phyloP scores from a whole-genome alignment of 2,797 vertebrate species.

The Aselliscus stoliczkanus region DNA sequence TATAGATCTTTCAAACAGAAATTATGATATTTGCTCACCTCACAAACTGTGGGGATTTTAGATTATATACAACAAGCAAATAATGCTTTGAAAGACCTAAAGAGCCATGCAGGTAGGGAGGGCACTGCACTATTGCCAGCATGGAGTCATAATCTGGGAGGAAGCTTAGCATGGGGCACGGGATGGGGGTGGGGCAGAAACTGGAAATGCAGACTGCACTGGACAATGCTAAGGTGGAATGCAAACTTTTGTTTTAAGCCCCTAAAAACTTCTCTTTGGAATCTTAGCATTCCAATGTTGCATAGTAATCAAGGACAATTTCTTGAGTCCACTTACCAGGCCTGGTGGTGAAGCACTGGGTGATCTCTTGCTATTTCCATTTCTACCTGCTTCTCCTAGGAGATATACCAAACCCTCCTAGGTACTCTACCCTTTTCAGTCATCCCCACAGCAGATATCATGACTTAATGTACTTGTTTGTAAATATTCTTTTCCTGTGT shows the following conservation, averaged over 20 bases:
- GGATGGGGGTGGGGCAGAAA: not conserved
- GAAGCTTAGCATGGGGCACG: not conserved
- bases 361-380: not conserved
- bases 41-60: not conserved
- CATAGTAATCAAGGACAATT: not conserved
- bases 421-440: not conserved
- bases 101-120: not conserved
- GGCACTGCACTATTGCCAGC: not conserved
- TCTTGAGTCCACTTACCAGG: not conserved
- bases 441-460: not conserved
- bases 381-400: not conserved
- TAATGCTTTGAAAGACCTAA: not conserved
- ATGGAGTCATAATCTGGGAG: not conserved
- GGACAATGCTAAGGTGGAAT: not conserved
- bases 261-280: not conserved
- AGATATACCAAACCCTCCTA: not conserved
- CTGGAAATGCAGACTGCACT: not conserved
- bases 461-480: not conserved
- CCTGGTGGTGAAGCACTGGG: not conserved
- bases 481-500: not conserved
- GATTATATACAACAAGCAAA: not conserved
- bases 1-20: not conserved
- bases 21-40: not conserved
- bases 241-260: not conserved
- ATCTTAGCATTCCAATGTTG: not conserved